Base-by-base conservation (phyloP, 2,888 invertebrate species). In the Caenorhabditis drosophilae region DNA sequence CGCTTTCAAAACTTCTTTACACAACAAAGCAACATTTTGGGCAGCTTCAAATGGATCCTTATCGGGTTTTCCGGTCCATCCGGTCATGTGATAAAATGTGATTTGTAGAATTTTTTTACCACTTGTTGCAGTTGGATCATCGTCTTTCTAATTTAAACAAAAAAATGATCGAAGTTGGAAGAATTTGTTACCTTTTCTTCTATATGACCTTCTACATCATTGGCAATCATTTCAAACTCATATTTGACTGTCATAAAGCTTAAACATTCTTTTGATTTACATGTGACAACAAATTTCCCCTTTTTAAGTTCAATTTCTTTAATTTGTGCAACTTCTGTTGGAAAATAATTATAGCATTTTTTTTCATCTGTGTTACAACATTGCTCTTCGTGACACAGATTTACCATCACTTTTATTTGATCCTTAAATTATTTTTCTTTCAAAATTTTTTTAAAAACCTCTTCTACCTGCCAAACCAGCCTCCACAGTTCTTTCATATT, bases 311-410 rank as follows among this genome's bases (percentile, higher is more conserved):
- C 47, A 35, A 66, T 22, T 16, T 57, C 61, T 50, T 66, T 50
- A 31, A 56, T 20, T 12, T 54, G 35, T 4, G 47, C 52, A n/a
- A 40, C 42, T 48, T 70, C 64, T 4, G 44, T 56, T 11, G 66
- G 62, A 54, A 62, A 70, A 55, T 67, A 70, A 9, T 42, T 44
- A 38, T 50, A 70, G 50, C 70, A 70, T 27, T 67, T 67, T 15
- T 46, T 35, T 2, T 55, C 49, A 42, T 67, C 67, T n/a, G n/a
- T n/a, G 4, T 56, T 56, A 18, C 56, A 45, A 25, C 56, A 48
- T 23, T 62, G 52, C 7, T 62, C 56, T 23, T 62, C 62, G 18
- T 42, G 42, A 11, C 48, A 52, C n/a, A 70, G 23, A 16, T 48
- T 51, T 4, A 62, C 36, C 22, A 70, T 47, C 16, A 66, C 18